Evolutionary conservation across 1,140 invertebrate genomes (phyloP), one percentile per base, ranked within the genome.

Genomic region (Drosophila melanica): DNA sequence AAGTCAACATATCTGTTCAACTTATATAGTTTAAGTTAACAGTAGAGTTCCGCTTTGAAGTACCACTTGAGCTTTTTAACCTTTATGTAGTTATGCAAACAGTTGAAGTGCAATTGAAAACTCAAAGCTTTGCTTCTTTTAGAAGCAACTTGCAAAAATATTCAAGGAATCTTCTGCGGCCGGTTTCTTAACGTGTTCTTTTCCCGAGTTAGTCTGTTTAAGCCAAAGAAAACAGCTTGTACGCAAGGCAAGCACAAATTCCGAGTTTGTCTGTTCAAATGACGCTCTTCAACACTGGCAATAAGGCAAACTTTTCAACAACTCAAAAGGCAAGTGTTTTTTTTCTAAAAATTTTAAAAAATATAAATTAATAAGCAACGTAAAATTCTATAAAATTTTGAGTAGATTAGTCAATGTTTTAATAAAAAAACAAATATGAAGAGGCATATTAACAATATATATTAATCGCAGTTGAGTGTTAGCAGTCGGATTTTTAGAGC

Each of bases 241-340:
- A 27, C 33, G 35, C 35, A 41, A 37, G 14, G 20, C 33, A 47
- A 37, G 12, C 23, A 33, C 27, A 44, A 44, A 8, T 47, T 42
- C 30, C 30, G 12, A 42, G n/a, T 16, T 35, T 16, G 44, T 59
- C 54, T 44, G 45, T 23, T 59, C 50, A 54, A 37, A 44, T 72
- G 41, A 53, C 45, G 57, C 68, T 65, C 60, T 60, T 71, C 50
- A 57, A 12, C 10, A 30, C 18, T 48, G 75, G 35, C 67, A 47
- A 50, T 20, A 12, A 57, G 20, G 50, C 10, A 58, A 75, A 87
- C 75, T 79, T 79, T 87, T 79, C 79, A 86, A 76, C 79, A 79
- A 59, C 66, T 37, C 57, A 41, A 23, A 23, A 30, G 63, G 35
- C 47, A 16, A 42, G 7, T 6, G 20, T 16, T 44, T 60, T 54